Conservation (phyloP, 1,140 invertebrate genomes). For the Ditylenchus dipsaci region DNA sequence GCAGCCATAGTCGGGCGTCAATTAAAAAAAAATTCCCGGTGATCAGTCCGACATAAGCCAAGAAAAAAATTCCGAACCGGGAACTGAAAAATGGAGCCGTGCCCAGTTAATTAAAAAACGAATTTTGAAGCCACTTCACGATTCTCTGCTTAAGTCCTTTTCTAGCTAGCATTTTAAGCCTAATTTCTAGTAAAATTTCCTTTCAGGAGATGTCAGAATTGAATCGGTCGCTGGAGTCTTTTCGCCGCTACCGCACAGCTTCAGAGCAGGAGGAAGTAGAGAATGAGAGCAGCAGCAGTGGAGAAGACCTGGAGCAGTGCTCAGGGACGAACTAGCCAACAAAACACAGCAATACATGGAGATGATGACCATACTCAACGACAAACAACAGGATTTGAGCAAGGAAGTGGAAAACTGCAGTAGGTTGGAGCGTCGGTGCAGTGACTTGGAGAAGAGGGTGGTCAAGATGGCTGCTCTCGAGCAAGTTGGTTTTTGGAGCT, state of each 20-base stretch:
- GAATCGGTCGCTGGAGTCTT: constrained; percentile 7
- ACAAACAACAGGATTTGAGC: constrained; percentile 41
- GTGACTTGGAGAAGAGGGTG: constrained; percentile 12
- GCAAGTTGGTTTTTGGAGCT: too few relatives aligned
- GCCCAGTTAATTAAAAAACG: too few relatives aligned
- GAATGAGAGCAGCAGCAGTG: background rate
- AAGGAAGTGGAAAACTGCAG: constrained; percentile 21
- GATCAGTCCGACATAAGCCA: too few relatives aligned
- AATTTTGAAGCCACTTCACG: too few relatives aligned
- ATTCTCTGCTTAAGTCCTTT: too few relatives aligned
- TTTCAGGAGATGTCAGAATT: constrained; percentile 24
- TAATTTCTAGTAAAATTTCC: background rate
- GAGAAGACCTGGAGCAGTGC: background rate
- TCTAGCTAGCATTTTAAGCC: too few relatives aligned
- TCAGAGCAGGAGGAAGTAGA: too few relatives aligned
- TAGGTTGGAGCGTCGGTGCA: constrained; percentile 13
- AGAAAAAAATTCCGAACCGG: too few relatives aligned
- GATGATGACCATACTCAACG: constrained; percentile 14
- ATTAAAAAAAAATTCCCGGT: too few relatives aligned
- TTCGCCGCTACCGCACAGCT: too few relatives aligned
- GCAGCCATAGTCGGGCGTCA: too few relatives aligned
- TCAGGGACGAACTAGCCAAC: constrained; percentile 4
- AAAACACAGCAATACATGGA: constrained; percentile 12
- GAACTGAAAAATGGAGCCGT: too few relatives aligned
- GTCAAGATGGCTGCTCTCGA: constrained; percentile 13